phyloP scores from a whole-genome alignment of 2,797 vertebrate species.

The Linurgus olivaceus region DNA sequence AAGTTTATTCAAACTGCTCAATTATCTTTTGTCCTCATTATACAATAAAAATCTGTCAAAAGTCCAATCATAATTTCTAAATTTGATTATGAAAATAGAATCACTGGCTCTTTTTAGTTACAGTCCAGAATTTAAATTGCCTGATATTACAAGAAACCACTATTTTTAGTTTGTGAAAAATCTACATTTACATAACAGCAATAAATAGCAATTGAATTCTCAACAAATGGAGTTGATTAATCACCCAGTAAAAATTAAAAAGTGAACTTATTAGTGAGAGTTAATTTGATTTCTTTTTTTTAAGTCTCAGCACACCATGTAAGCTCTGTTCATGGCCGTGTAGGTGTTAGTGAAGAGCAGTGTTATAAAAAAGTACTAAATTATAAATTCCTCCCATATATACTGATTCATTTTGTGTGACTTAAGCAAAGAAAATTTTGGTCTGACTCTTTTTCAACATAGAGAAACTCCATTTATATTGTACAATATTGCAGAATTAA shows the following conservation, averaged over 20 bases:
- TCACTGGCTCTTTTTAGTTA: constrained; percentile 10
- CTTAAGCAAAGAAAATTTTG: constrained; percentile 27
- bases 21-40: background rate
- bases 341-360: constrained; percentile 72
- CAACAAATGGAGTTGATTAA: constrained; percentile 59
- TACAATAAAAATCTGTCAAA: background rate
- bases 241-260: constrained; percentile 59
- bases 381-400: constrained; percentile 75
- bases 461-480: background rate
- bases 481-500: background rate
- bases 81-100: background rate
- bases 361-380: constrained; percentile 67
- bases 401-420: constrained; percentile 67
- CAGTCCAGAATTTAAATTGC: constrained; percentile 20
- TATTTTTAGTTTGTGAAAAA: constrained; percentile 48
- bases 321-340: constrained; percentile 43
- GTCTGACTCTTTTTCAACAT: background rate
- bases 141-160: constrained; percentile 29
- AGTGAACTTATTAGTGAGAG: constrained; percentile 62
- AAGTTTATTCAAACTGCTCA: background rate
- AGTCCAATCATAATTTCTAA: background rate
- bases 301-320: constrained; percentile 27
- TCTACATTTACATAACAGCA: constrained; percentile 18
- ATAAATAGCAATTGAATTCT: constrained; percentile 48
- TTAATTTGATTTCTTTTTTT: constrained; percentile 61